Base-by-base conservation (phyloP, 2,113 vertebrate species). In the Bubo blakistoni region DNA sequence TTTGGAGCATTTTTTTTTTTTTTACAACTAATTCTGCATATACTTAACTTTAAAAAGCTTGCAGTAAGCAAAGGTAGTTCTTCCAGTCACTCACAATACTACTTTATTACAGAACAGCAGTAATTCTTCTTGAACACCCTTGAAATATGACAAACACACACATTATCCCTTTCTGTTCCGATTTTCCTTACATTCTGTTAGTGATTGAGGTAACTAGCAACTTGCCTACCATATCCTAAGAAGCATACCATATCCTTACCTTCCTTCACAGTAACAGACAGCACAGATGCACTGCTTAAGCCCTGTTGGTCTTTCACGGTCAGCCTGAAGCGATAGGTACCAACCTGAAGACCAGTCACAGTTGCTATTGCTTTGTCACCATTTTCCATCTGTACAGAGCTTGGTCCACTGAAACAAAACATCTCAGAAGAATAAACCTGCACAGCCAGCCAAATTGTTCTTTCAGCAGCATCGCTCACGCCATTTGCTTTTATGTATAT, bases 231-330 rank as follows among this genome's bases (percentile, higher is more conserved):
- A 14, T 2, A n/a, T 13, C 42, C 51, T 22, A 55, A 59, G 42
- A 5, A 72, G 51, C 40, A 51, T 42, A 42, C 6, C 47, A 20
- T 14, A 38, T 18, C 44, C 97, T 98, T 96, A 99, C 99, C 99
- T 97, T 99, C 98, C 93, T 97, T 98, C 52, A 99, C 97, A 12
- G 97, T 97, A 93, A 99, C 32, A 0, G 98, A 97, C 14, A 99
- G 97, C 5, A 96, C 88, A 16, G 98, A 94, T 0, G 96, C 98
- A 97, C 98, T 98, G 94, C 97, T 98, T 76, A 98, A 98, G 86
- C 99, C 99, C 97, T 99, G 97, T 65, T 97, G 97, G 97, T 99
- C 99, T 42, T 88, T 96, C 44, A 99, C 99, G 0, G 98, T 99
- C 95, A 99, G 93, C 22, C 93, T 98, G 97, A 99, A 99, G 96